Evolutionary conservation across 2,113 vertebrate genomes (phyloP).

Genomic region (Megaleporinus macrocephalus): DNA sequence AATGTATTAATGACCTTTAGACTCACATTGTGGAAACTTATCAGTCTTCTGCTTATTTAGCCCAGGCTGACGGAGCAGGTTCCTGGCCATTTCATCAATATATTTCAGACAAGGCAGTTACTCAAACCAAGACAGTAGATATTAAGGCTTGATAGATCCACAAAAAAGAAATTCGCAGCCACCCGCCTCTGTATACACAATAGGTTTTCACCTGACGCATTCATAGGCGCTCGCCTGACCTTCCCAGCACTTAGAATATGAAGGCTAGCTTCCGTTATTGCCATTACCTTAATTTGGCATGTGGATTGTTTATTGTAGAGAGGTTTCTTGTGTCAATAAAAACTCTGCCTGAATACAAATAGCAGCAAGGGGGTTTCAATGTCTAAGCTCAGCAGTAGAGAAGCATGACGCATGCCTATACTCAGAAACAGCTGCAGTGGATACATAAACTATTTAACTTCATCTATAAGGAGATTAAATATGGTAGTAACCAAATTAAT

Average conservation of each 20-base stretch:
- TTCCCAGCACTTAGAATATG: conserved; percentile 82
- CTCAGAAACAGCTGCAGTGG: not conserved
- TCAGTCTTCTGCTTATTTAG: conserved; percentile 79
- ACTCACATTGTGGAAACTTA: conserved; percentile 79
- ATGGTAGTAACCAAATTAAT: not conserved
- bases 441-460: not conserved
- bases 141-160: conserved; percentile 80
- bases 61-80: conserved; percentile 75
- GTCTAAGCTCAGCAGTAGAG: conserved; percentile 30
- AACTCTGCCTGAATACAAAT: conserved; percentile 70
- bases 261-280: conserved; percentile 67
- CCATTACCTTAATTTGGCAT: conserved; percentile 81
- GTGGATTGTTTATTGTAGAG: conserved; percentile 75
- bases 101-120: conserved; percentile 76
- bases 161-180: conserved; percentile 54
- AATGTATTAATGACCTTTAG: conserved; percentile 83
- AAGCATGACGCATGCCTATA: conserved; percentile 5
- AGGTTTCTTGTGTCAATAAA: conserved; percentile 59
- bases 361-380: conserved; percentile 26
- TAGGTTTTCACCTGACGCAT: conserved; percentile 60
- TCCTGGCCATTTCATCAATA: conserved; percentile 79
- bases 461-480: not conserved
- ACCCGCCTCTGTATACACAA: conserved; percentile 45
- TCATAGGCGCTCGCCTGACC: conserved; percentile 72
- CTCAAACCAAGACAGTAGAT: conserved; percentile 77